Base-by-base conservation (phyloP, 2,113 vertebrate species). In the Psittacara wagleri region DNA sequence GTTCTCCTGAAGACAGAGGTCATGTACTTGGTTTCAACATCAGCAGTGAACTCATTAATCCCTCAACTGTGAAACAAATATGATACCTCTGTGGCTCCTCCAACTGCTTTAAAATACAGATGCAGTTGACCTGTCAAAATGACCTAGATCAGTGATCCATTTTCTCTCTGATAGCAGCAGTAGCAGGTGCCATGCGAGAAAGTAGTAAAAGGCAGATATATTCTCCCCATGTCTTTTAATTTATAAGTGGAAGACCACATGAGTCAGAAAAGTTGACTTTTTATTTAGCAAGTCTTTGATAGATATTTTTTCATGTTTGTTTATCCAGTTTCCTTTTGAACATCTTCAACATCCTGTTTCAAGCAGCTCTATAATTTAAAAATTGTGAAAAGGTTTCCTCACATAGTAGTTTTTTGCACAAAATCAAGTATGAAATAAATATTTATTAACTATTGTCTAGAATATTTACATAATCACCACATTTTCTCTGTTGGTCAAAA, bases 11-110 rank as follows among this genome's bases (percentile, higher is more conserved):
- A 88, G 22, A 67, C 25, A 86, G 64, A 57, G 6, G 7, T 77
- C 46, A 37, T 46, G 43, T 5, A 13, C 17, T 67, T n/a, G 19
- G 11, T 70, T 86, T 74, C 37, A 31, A 10, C 17, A 28, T 41
- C 27, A 74, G 9, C 18, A 70, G 4, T 12, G 54, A 89, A 27
- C 6, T 18, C 28, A 46, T 49, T 64, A 63, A 29, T 67, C 27
- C 28, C 12, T 61, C 12, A 14, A 4, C 9, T 51, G 23, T 39
- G 35, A 74, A 92, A 83, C 11, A 55, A 15, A 31, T 4, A 63
- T 0, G 1, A 2, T 31, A 6, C 13, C 66, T 68, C 75, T 39
- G 15, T 3, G 2, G 6, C 69, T 86, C 55, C 41, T 78, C 44
- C 63, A 88, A 0, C 12, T 91, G 24, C 24, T 46, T 54, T 59